Conservation (phyloP, 2,888 invertebrate genomes). For the Drosophila greeni region DNA sequence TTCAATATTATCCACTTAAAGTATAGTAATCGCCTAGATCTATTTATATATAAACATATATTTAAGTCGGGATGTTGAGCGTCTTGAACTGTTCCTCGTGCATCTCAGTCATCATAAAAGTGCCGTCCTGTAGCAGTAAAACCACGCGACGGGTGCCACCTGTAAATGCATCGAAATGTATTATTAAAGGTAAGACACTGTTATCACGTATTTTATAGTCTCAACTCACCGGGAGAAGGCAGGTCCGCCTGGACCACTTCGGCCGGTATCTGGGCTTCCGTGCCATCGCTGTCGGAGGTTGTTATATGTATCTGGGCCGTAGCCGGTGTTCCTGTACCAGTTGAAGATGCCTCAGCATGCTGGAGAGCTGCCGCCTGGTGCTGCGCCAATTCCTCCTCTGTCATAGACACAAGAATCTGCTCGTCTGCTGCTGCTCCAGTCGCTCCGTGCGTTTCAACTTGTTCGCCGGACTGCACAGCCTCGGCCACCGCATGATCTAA, state of each 20-base stretch:
- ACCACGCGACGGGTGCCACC: slow-evolving; percentile 91
- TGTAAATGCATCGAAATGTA: slow-evolving; percentile 67
- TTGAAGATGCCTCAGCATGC: slow-evolving; percentile 46
- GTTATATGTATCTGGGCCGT: slow-evolving; percentile 65
- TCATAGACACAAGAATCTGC: slow-evolving; percentile 77
- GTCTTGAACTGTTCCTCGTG: slow-evolving; percentile 87
- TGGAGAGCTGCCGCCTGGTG: slow-evolving; percentile 71
- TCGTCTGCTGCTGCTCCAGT: slow-evolving; percentile 63
- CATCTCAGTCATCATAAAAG: slow-evolving; percentile 91
- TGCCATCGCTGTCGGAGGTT: slow-evolving; percentile 77
- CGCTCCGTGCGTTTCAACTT: slow-evolving; percentile 66
- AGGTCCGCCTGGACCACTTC: slow-evolving; percentile 91
- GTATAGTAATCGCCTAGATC: slow-evolving; percentile 11
- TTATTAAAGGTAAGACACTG: background rate
- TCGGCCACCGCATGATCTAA: slow-evolving; percentile 79
- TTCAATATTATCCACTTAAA: slow-evolving; percentile 16
- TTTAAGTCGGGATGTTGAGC: slow-evolving; percentile 78
- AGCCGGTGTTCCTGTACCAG: slow-evolving; percentile 43
- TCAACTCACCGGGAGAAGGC: slow-evolving; percentile 86
- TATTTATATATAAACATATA: slow-evolving; percentile 21
- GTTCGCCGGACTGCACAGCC: slow-evolving; percentile 77
- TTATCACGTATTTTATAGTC: background rate
- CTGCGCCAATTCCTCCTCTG: slow-evolving; percentile 74
- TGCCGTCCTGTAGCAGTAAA: slow-evolving; percentile 90
- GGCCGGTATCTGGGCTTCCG: slow-evolving; percentile 89